phyloP scores from a whole-genome alignment of 2,888 invertebrate species.

The Amphimallon solstitiale region DNA sequence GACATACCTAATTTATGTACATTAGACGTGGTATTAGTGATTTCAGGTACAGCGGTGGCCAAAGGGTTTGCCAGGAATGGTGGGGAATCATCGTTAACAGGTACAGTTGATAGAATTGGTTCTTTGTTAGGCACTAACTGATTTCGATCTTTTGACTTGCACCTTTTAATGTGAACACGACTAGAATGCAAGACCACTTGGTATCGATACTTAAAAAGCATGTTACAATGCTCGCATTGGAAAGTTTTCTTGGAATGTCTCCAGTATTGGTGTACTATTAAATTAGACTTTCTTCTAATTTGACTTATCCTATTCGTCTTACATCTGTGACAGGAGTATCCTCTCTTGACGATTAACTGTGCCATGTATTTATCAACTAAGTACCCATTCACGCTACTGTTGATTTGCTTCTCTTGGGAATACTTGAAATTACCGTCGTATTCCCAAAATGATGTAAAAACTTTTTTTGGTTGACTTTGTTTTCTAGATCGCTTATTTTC shows the following conservation, averaged over 20 bases:
- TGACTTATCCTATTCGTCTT: constrained; percentile 59
- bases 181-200: constrained; percentile 65
- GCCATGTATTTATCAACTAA: constrained; percentile 60
- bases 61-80: constrained; percentile 54
- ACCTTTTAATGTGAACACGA: constrained; percentile 58
- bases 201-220: constrained; percentile 63
- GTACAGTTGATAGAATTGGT: constrained; percentile 54
- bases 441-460: constrained; percentile 60
- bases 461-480: constrained; percentile 65
- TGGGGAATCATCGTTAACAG: constrained; percentile 55
- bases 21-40: constrained; percentile 54
- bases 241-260: constrained; percentile 62
- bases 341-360: constrained; percentile 57
- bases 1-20: constrained; percentile 63
- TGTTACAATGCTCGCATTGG: constrained; percentile 65
- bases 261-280: constrained; percentile 66
- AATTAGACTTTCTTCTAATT: constrained; percentile 63
- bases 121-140: constrained; percentile 57
- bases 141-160: constrained; percentile 49
- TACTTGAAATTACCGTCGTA: constrained; percentile 55
- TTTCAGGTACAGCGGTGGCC: constrained; percentile 58
- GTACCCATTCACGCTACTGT: constrained; percentile 50
- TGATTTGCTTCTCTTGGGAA: constrained; percentile 53
- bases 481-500: constrained; percentile 61
- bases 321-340: constrained; percentile 58